These are phyloP conservation scores for Dioctria linearis DNA, from an alignment of 2,888 invertebrate genomes.

Conservation along the genomic window DNA sequence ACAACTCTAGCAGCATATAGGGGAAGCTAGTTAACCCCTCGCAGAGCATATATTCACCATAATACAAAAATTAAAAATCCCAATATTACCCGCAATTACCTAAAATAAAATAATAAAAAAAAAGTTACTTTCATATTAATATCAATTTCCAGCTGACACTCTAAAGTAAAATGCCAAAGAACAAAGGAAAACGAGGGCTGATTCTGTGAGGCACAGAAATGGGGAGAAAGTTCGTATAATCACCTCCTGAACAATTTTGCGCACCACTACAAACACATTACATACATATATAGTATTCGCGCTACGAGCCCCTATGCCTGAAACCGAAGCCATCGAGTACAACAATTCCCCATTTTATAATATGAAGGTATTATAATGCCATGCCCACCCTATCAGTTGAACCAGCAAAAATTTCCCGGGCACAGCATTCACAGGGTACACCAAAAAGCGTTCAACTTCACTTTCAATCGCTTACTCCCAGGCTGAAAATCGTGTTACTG, in stretches of 20 bases:
- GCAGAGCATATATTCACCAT: background rate
- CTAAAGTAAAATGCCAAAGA: constrained; percentile 32
- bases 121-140: constrained; percentile 49
- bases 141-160: constrained; percentile 53
- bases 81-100: constrained; percentile 32
- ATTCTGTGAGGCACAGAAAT: constrained; percentile 48
- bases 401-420: constrained; percentile 53
- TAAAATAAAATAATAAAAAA: background rate
- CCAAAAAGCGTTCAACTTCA: constrained; percentile 53
- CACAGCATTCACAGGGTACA: constrained; percentile 50
- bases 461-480: constrained; percentile 48
- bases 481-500: constrained; percentile 44
- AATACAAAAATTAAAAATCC: background rate
- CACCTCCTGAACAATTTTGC: constrained; percentile 54
- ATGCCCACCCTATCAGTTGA: constrained; percentile 19
- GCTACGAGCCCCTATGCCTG: background rate
- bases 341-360: constrained; percentile 25
- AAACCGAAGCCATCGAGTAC: background rate
- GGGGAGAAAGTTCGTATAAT: constrained; percentile 51
- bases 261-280: background rate
- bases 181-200: constrained; percentile 51
- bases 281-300: background rate
- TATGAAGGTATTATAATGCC: background rate
- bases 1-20: too few relatives aligned
- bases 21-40: too few relatives aligned